phyloP scores from a whole-genome alignment of 2,888 invertebrate genomes.

The Tethea ocularis region DNA sequence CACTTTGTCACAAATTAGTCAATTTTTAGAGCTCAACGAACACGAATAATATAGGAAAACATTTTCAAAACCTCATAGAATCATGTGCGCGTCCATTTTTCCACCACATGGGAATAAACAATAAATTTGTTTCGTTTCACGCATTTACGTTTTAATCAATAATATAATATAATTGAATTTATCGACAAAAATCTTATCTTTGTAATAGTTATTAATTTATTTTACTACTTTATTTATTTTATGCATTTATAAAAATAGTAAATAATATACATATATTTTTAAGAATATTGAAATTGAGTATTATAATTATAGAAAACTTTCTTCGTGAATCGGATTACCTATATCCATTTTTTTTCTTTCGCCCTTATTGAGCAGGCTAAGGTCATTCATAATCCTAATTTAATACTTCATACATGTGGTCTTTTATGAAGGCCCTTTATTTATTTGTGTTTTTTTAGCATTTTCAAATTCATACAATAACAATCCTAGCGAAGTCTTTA shows the following conservation, averaged over 20 bases:
- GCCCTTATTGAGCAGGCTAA: no score
- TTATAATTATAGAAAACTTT: background rate
- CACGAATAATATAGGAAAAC: slow-evolving; percentile 54
- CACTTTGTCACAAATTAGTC: slow-evolving; percentile 52
- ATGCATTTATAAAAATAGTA: background rate
- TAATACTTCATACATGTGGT: no score
- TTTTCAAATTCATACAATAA: no score
- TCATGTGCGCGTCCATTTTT: slow-evolving; percentile 81
- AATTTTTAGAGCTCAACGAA: slow-evolving; percentile 54
- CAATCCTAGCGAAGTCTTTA: no score
- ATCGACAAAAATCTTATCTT: background rate
- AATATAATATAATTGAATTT: background rate
- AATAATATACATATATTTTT: background rate
- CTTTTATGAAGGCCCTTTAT: no score
- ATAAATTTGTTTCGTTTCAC: slow-evolving; percentile 50
- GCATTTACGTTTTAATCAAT: slow-evolving; percentile 19
- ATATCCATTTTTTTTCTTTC: no score
- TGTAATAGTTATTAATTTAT: background rate
- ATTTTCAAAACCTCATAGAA: slow-evolving; percentile 70
- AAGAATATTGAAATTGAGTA: background rate
- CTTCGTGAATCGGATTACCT: background rate
- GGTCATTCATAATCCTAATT: no score
- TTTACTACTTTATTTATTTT: background rate
- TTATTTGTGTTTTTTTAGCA: no score
- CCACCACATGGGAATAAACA: slow-evolving; percentile 79